Base-by-base conservation (phyloP, 2,113 vertebrate genomes). In the Antigone vipio region DNA sequence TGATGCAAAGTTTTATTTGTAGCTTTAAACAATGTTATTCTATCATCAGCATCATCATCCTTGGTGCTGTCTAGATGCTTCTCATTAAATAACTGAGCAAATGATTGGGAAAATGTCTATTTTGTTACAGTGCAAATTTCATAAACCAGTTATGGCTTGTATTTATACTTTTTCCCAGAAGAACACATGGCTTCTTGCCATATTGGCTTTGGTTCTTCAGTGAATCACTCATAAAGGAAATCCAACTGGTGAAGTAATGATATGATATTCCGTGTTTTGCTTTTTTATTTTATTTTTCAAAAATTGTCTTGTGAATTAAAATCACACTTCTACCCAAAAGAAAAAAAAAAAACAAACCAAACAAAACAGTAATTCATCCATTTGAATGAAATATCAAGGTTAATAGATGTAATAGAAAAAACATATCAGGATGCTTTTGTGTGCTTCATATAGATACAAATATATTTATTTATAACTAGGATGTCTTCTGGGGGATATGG, bases 181-280 rank as follows among this genome's bases (percentile, higher is more conserved):
- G 62, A 92, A 35, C 62, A 62, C 47, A 56, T 78, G 71, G 88
- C 69, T 94, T 82, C 50, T 75, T 78, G 92, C 74, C 66, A 81
- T 66, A 42, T 52, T 94, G 85, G 75, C 74, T 92, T 92, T 81
- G 44, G 12, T 88, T 94, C 32, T 27, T 90, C 62, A 40, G 42
- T 95, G 92, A 94, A 60, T 94, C 92, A 93, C 40, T 72, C 45
- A 29, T 67, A 89, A 92, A 93, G 78, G 85, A 97, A 96, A 95
- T 93, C 71, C 92, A 92, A 1, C 7, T 82, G 76, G 62, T 93
- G 77, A 97, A 79, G 77, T 71, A 81, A 95, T 88, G 71, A 92
- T 66, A 72, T 69, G 50, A 82, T 66, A 92, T 40, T 84, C 81
- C 42, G 14, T 73, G 49, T 45, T 87, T 85, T 82, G 8, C 11